Base-by-base conservation (phyloP, 2,797 vertebrate species). In the Chelonia mydas region DNA sequence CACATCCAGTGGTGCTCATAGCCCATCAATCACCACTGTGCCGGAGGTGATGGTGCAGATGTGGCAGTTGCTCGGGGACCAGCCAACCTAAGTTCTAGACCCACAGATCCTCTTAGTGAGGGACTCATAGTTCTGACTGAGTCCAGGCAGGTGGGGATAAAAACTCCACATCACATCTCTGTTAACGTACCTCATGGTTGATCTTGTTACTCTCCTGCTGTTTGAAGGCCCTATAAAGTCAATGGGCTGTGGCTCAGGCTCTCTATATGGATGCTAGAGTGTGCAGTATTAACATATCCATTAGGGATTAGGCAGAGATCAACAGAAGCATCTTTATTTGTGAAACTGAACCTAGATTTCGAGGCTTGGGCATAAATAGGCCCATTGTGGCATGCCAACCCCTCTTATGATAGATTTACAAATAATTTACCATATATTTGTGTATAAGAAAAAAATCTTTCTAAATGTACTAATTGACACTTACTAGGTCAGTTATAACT, bases 331-430 rank as follows among this genome's bases (percentile, higher is more conserved):
- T 84, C 94, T 94, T 88, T 10, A 65, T 50, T 47, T 81, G 72
- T 82, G 84, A 94, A 94, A 86, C 84, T 87, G 95, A 96, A 55
- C 33, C 74, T 57, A 47, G 47, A 77, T 88, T 88, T 92, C 41
- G 61, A 92, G 27, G 54, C 81, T 57, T 45, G 90, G 87, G 28
- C 3, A 16, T 5, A 72, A 94, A 82, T 83, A 93, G 92, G 27
- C 83, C 76, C 57, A 0, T 1, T 19, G 82, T 87, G 81, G 79
- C 79, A 68, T 50, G 89, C 59, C 68, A 86, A 72, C 19, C 13
- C 27, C 87, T 12, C 5, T 57, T 57, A 33, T 57, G 49, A 10
- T 11, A 80, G 72, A 25, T 79, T 94, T 92, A 49, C 91, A 96
- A 88, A 10, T 61, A 78, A 41, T 92, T 95, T 93, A 68, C 87